These are phyloP conservation scores for Nettapus auritus DNA, from an alignment of 2,113 vertebrate species.

Conservation along the genomic window DNA sequence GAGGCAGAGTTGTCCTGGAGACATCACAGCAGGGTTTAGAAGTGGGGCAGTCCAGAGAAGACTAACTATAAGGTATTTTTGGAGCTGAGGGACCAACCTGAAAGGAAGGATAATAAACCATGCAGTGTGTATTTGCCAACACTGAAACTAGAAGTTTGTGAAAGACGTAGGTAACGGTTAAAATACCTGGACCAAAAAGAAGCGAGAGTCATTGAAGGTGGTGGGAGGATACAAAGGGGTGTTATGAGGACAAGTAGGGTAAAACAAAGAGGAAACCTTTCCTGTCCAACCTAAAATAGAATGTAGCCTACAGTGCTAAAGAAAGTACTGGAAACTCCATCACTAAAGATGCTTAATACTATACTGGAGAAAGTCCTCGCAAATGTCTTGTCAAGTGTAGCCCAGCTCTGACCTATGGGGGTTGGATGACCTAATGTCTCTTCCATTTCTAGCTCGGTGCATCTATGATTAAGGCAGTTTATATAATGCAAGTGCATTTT, in stretches of 20 bases:
- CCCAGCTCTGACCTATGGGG: background rate
- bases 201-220: background rate
- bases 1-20: background rate
- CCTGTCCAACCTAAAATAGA: constrained; percentile 12
- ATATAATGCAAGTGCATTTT: constrained; percentile 53
- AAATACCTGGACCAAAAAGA: constrained; percentile 2
- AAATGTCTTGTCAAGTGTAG: background rate
- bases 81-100: constrained; percentile 17
- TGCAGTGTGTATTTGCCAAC: constrained; percentile 10
- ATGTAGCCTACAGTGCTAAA: background rate
- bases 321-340: constrained; percentile 17
- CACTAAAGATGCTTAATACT: background rate
- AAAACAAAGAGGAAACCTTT: constrained; percentile 24
- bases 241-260: constrained; percentile 29
- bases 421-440: constrained; percentile 52
- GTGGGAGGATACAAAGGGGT: background rate
- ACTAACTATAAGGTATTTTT: constrained; percentile 5
- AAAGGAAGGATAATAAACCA: constrained; percentile 18
- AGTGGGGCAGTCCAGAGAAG: background rate
- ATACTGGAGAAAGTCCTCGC: background rate
- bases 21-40: background rate
- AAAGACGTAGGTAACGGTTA: constrained; percentile 3
- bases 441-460: constrained; percentile 52
- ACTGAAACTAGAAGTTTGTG: background rate
- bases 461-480: constrained; percentile 61